A percentile compares a stretch with the other conserved stretches of the same genome.
Evolutionary conservation across 2,797 vertebrate species (phyloP).

Genomic region (Halcyon leucocephala): DNA sequence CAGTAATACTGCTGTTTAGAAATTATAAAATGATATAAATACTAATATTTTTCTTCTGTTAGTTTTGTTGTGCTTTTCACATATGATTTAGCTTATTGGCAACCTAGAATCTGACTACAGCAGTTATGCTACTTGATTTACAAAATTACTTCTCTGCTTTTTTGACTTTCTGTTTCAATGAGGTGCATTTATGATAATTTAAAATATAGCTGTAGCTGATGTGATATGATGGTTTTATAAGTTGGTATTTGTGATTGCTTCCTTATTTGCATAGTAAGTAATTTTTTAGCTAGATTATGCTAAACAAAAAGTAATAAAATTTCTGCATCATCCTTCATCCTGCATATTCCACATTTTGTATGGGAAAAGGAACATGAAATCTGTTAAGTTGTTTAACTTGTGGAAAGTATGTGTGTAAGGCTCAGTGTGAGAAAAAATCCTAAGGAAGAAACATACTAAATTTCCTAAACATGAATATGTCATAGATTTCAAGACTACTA

Average conservation of each 20-base stretch:
- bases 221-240: not conserved
- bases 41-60: not conserved
- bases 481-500: not conserved
- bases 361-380: not conserved
- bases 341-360: not conserved
- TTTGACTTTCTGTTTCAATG: not conserved
- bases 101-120: not conserved
- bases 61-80: not conserved
- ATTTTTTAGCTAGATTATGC: not conserved
- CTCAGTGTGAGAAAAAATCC: not conserved
- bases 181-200: not conserved
- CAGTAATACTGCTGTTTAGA: not conserved
- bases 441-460: not conserved
- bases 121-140: not conserved
- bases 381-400: not conserved
- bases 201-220: not conserved
- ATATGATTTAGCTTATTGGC: not conserved
- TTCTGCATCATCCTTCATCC: not conserved
- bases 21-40: not conserved
- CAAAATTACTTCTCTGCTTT: not conserved
- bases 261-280: not conserved
- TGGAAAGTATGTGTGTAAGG: not conserved
- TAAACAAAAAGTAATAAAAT: not conserved
- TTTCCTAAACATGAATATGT: not conserved
- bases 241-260: not conserved